Percentiles rank a stretch among this genome's conserved stretches.
phyloP scores from a whole-genome alignment of 2,888 invertebrate species.

The Hirtodrosophila alboralis region DNA sequence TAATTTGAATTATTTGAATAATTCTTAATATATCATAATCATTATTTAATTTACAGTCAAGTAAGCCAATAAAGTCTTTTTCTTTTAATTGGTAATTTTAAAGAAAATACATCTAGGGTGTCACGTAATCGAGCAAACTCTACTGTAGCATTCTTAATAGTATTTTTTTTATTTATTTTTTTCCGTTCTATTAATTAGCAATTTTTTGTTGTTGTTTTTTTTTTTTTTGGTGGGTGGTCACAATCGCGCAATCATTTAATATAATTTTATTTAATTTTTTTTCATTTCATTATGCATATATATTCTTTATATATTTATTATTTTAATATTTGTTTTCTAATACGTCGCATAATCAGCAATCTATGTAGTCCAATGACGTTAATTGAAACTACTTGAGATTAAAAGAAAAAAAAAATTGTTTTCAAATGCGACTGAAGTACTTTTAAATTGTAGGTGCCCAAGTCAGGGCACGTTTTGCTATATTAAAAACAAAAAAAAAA shows the following conservation, averaged over 20 bases:
- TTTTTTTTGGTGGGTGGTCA: constrained; percentile 52
- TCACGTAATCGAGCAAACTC: too few species aligned
- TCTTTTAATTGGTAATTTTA: too few species aligned
- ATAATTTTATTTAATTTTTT: constrained; percentile 41
- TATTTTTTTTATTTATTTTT: constrained; percentile 1
- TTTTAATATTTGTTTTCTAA: constrained; percentile 40
- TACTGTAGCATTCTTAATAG: too few species aligned
- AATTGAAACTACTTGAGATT: constrained; percentile 78
- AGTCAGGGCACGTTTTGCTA: constrained; percentile 31
- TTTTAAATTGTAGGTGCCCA: constrained; percentile 23
- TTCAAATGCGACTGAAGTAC: constrained; percentile 52
- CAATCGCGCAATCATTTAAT: constrained; percentile 51
- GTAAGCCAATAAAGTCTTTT: too few species aligned
- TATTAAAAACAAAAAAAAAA: background rate
- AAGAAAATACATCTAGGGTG: too few species aligned
- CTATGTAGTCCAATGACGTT: constrained; percentile 79
- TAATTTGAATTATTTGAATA: too few species aligned
- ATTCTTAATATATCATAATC: too few species aligned
- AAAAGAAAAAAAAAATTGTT: constrained; percentile 51
- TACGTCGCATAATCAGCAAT: constrained; percentile 64
- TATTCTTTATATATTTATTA: constrained; percentile 32
- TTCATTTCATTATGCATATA: constrained; percentile 25
- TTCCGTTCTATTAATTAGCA: too few species aligned
- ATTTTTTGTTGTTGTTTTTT: constrained; percentile 22
- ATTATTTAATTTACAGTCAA: too few species aligned